Evolutionary conservation across 2,888 invertebrate species (phyloP).

Genomic region (Sturmia bella): DNA sequence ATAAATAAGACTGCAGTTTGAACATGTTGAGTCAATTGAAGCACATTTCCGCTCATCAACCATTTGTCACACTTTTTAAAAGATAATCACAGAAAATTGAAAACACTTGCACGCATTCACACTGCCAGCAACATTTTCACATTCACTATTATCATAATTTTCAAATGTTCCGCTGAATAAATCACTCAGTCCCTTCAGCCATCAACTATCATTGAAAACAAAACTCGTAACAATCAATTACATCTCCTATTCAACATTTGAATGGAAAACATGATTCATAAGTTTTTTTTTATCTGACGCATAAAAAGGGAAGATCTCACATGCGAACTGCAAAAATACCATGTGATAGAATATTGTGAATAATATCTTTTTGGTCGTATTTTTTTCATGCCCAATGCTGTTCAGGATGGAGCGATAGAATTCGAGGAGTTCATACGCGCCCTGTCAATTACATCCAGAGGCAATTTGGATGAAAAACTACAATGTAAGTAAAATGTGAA

Average conservation of each 20-base stretch:
- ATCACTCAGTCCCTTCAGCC: conserved; percentile 29
- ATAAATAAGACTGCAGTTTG: conserved; percentile 26
- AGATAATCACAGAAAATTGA: conserved; percentile 11
- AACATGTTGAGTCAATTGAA: not conserved
- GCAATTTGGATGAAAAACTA: conserved; percentile 97
- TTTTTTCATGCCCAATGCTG: conserved; percentile 9
- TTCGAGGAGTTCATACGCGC: conserved; percentile 99
- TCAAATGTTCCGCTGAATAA: conserved; percentile 8
- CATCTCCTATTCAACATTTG: conserved; percentile 42
- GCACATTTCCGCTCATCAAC: conserved; percentile 4
- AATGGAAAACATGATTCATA: conserved; percentile 32
- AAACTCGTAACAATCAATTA: conserved; percentile 32
- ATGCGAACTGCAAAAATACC: not conserved
- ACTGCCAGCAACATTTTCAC: not conserved
- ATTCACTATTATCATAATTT: not conserved
- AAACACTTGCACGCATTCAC: conserved; percentile 13
- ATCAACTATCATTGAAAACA: conserved; percentile 32
- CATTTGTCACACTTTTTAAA: conserved; percentile 23
- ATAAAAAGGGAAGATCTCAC: not conserved
- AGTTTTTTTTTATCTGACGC: not conserved
- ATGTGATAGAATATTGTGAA: conserved; percentile 1
- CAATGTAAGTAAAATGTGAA: conserved; percentile 90
- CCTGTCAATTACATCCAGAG: conserved; percentile 97
- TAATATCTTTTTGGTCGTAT: conserved; percentile 12
- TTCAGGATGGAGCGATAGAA: conserved; percentile 97